phyloP scores from a whole-genome alignment of 2,797 vertebrate species.

The Parauchenoglanis punctatus region DNA sequence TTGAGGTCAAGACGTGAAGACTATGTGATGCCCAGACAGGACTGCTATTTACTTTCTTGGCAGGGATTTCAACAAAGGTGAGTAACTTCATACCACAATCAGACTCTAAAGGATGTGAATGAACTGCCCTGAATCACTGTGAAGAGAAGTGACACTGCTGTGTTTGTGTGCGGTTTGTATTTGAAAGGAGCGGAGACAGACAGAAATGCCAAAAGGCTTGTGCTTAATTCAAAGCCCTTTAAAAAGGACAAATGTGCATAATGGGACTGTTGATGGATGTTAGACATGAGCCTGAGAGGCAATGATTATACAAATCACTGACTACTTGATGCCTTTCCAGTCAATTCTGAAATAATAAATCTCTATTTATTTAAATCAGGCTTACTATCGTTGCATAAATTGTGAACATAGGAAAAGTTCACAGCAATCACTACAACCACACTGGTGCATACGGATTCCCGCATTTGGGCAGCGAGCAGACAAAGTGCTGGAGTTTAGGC shows the following conservation, averaged over 20 bases:
- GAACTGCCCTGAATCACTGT: not conserved
- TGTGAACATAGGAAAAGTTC: not conserved
- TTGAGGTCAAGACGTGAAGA: not conserved
- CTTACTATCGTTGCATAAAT: not conserved
- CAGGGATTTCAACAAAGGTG: not conserved
- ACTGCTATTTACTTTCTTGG: not conserved
- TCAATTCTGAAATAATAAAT: constrained; percentile 6
- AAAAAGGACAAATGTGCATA: constrained; percentile 22
- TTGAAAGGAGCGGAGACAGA: not conserved
- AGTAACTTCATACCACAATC: not conserved
- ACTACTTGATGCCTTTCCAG: not conserved
- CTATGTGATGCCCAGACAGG: not conserved
- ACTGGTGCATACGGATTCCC: not conserved
- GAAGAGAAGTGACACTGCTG: not conserved
- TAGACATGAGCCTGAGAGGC: not conserved
- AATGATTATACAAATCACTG: not conserved
- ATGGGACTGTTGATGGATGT: not conserved
- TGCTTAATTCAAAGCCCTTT: not conserved
- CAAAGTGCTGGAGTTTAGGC: not conserved
- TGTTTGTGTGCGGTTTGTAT: not conserved
- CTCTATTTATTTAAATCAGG: not conserved
- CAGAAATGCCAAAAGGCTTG: constrained; percentile 10
- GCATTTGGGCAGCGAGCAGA: not conserved
- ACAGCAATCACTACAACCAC: not conserved
- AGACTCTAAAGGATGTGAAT: not conserved